phyloP scores from a whole-genome alignment of 2,888 invertebrate species.

The Callyntrura sp. region DNA sequence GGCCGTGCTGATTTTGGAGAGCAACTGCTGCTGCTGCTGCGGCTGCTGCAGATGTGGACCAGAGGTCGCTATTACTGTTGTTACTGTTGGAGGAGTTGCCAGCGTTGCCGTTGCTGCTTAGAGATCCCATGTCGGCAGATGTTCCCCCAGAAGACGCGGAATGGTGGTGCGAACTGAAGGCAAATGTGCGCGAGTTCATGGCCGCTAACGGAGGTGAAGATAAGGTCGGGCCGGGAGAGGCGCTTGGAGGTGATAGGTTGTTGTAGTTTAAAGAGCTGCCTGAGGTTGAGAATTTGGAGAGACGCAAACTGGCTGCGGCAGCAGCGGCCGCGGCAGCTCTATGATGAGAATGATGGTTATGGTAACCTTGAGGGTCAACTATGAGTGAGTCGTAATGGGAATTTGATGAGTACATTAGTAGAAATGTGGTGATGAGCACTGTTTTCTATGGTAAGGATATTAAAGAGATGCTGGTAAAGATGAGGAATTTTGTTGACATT shows the following conservation, averaged over 20 bases:
- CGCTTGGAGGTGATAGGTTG: constrained; percentile 60
- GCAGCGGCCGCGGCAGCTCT: too few relatives aligned
- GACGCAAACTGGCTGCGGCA: constrained; percentile 47
- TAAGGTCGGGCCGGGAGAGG: constrained; percentile 61
- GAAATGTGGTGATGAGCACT: constrained; percentile 18
- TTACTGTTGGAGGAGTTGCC: constrained; percentile 32
- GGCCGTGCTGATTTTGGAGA: constrained; percentile 78
- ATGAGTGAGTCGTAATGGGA: constrained; percentile 76
- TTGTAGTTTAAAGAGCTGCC: constrained; percentile 60
- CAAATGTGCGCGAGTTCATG: constrained; percentile 83
- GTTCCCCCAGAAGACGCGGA: constrained; percentile 42
- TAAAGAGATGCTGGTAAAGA: too few relatives aligned
- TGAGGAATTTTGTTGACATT: too few relatives aligned
- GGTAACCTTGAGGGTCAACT: constrained; percentile 72
- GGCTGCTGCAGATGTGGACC: constrained; percentile 76
- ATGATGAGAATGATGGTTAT: constrained; percentile 39
- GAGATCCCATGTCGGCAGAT: too few relatives aligned
- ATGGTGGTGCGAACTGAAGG: constrained; percentile 82
- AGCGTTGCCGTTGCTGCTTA: too few relatives aligned
- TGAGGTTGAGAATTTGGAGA: constrained; percentile 47
- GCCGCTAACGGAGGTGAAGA: constrained; percentile 75
- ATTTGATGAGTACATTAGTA: constrained; percentile 79
- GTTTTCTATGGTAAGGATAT: too few relatives aligned
- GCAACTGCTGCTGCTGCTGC: constrained; percentile 69
- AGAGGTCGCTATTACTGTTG: constrained; percentile 70